phyloP scores from a whole-genome alignment of 2,113 vertebrate genomes.

The Oenanthe melanoleuca region DNA sequence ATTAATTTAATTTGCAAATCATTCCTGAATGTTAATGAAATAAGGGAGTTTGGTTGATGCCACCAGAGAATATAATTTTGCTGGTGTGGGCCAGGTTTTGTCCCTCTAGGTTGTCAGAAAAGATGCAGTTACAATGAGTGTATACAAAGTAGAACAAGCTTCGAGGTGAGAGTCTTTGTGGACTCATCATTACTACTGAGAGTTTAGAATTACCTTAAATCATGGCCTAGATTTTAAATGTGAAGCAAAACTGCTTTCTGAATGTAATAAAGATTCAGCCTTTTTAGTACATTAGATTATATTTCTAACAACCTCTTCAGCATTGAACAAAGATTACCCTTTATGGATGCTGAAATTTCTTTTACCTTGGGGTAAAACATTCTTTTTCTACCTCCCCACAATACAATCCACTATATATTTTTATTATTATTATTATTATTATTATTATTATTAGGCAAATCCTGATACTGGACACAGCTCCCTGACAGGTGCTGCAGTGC shows the following conservation, averaged over 20 bases:
- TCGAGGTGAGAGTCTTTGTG: background rate
- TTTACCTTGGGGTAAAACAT: background rate
- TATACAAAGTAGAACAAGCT: background rate
- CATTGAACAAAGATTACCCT: background rate
- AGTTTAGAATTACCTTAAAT: background rate
- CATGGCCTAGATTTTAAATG: background rate
- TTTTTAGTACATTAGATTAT: background rate
- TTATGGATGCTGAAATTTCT: background rate
- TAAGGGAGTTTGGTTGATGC: background rate
- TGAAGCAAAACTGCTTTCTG: background rate
- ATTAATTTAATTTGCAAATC: slow-evolving; percentile 59
- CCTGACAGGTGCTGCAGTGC: background rate
- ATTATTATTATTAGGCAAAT: background rate
- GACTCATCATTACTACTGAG: background rate
- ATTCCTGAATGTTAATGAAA: slow-evolving; percentile 38
- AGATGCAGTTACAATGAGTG: background rate
- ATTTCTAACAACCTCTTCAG: background rate
- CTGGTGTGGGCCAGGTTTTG: slow-evolving; percentile 13
- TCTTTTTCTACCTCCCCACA: background rate
- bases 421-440: background rate
- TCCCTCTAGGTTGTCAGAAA: slow-evolving; percentile 16
- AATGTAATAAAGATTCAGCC: background rate
- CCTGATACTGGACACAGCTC: background rate
- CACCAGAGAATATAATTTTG: background rate
- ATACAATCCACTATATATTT: background rate